Conservation (phyloP, 1,140 invertebrate species). For the Orchestia grillus region DNA sequence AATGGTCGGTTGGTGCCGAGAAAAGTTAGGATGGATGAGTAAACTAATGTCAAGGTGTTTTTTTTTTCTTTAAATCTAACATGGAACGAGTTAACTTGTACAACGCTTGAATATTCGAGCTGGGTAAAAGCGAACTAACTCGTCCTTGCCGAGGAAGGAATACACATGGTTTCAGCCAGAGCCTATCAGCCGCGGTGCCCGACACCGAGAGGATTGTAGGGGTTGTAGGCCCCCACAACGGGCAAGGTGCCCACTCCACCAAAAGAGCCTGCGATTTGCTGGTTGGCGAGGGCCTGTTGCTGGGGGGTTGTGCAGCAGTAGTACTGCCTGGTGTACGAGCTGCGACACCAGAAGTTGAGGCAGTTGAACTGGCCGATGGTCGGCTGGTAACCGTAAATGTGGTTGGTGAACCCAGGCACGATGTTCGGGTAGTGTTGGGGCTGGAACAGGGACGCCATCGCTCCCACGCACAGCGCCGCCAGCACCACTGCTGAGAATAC, state of each 20-base stretch:
- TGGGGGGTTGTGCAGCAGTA: slow-evolving; percentile 39
- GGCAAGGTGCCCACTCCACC: not conserved
- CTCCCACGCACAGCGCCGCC: not conserved
- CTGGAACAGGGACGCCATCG: not conserved
- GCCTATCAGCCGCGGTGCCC: not conserved
- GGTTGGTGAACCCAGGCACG: not conserved
- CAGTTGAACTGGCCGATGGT: slow-evolving; percentile 15
- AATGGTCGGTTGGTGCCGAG: too few relatives aligned
- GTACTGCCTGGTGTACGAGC: not conserved
- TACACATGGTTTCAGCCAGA: not conserved
- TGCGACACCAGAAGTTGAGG: slow-evolving; percentile 18
- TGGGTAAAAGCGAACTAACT: not conserved
- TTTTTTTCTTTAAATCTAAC: too few relatives aligned
- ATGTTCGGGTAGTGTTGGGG: slow-evolving; percentile 15
- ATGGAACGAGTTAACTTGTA: too few relatives aligned
- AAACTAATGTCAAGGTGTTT: too few relatives aligned
- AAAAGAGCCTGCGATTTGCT: not conserved
- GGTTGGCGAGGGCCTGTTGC: slow-evolving; percentile 8
- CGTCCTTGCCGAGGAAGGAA: too few relatives aligned
- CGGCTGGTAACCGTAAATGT: not conserved
- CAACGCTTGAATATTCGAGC: too few relatives aligned
- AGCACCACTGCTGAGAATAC: not conserved
- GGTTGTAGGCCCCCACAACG: not conserved
- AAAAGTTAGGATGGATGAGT: too few relatives aligned
- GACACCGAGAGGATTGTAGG: not conserved